phyloP scores from a whole-genome alignment of 1,140 invertebrate genomes.

The Aricia agestis region DNA sequence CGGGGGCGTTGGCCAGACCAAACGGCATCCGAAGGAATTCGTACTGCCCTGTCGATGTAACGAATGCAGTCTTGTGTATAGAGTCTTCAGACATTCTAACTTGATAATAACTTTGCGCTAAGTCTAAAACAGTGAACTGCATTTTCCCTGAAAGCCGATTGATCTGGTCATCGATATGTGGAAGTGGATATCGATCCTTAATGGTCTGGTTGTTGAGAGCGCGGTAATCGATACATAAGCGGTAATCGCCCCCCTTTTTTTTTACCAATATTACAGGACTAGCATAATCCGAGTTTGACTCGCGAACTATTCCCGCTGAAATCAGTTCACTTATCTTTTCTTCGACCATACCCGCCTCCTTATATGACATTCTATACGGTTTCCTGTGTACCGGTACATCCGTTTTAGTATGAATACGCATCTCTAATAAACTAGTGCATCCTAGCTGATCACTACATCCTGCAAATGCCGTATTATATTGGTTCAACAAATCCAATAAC shows the following conservation, averaged over 20 bases:
- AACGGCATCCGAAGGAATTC: slow-evolving; percentile 28
- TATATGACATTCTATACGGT: slow-evolving; percentile 5
- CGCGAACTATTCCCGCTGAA: slow-evolving; percentile 7
- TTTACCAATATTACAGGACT: slow-evolving; percentile 19
- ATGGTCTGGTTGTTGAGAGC: slow-evolving; percentile 1
- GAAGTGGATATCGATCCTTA: slow-evolving; percentile 14
- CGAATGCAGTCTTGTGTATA: slow-evolving; percentile 27
- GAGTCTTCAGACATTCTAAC: slow-evolving; percentile 16
- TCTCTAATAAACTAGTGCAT: slow-evolving; percentile 1
- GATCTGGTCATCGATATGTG: slow-evolving; percentile 20
- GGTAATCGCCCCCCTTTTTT: slow-evolving; percentile 13
- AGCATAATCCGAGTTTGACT: slow-evolving; percentile 16
- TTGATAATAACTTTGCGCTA: slow-evolving; percentile 21
- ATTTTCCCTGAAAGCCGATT: slow-evolving; percentile 3
- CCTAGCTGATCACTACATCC: not conserved
- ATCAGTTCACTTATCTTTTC: slow-evolving; percentile 12
- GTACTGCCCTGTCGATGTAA: slow-evolving; percentile 25
- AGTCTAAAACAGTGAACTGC: slow-evolving; percentile 6
- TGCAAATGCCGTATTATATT: not conserved
- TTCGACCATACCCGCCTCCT: slow-evolving; percentile 9
- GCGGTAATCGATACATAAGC: not conserved
- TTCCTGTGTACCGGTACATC: not conserved
- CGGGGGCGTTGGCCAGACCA: slow-evolving; percentile 25
- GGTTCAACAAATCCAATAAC: not conserved
- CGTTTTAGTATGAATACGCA: not conserved